phyloP scores from a whole-genome alignment of 2,888 invertebrate genomes.

The Sussaba pulchella region DNA sequence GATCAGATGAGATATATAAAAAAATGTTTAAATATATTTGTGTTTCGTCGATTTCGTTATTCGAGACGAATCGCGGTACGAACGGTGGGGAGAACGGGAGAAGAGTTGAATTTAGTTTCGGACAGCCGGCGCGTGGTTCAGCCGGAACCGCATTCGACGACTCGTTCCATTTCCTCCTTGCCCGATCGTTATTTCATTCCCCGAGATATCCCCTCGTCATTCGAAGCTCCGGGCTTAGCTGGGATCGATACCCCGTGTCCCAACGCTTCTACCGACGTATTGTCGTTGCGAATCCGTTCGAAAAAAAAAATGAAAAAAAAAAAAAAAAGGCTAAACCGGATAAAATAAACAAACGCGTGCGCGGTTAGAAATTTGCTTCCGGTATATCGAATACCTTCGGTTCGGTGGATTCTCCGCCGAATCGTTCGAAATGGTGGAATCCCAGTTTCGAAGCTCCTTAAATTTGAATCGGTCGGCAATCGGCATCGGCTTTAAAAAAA shows the following conservation, averaged over 20 bases:
- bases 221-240: conserved; percentile 19
- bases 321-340: background rate
- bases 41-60: conserved; percentile 5
- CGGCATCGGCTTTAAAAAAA: conserved; percentile 5
- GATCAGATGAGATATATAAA: no score
- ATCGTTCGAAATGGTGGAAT: conserved; percentile 59
- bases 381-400: no score
- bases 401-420: background rate
- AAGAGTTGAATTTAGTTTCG: conserved; percentile 31
- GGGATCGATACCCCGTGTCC: conserved; percentile 34
- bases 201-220: conserved; percentile 16
- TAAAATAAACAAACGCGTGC: background rate
- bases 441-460: conserved; percentile 78
- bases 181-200: conserved; percentile 41
- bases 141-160: conserved; percentile 30
- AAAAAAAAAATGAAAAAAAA: background rate
- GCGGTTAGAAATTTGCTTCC: no score
- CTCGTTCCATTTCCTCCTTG: conserved; percentile 35
- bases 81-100: background rate
- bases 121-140: conserved; percentile 5
- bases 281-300: conserved; percentile 19
- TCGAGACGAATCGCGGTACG: background rate
- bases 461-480: conserved; percentile 66
- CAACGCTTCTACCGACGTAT: conserved; percentile 44
- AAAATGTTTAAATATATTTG: background rate